Conservation (phyloP, 2,113 vertebrate species). For the Siniperca chuatsi region DNA sequence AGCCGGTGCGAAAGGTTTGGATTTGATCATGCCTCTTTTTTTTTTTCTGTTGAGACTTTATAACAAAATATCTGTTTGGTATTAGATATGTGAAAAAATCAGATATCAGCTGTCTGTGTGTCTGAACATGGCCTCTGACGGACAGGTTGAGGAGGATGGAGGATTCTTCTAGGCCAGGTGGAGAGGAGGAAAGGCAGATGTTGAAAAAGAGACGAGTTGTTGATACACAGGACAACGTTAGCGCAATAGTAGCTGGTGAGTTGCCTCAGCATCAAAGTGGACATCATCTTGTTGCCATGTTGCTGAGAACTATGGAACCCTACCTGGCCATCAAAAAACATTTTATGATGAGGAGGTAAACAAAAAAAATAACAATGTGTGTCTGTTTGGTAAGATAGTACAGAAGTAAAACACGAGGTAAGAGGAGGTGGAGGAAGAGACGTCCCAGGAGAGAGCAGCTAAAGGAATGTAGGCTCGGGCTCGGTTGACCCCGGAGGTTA, state of each 20-base stretch:
- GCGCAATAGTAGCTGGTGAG: neutral
- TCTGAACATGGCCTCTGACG: neutral
- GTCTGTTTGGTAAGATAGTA: constrained; percentile 36
- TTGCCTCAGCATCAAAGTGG: constrained; percentile 5
- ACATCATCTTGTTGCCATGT: constrained; percentile 5
- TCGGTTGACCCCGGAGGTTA: constrained; percentile 56
- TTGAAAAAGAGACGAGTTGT: neutral
- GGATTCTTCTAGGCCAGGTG: neutral
- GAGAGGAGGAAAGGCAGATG: neutral
- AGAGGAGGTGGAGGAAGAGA: constrained; percentile 53
- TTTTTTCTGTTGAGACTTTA: neutral
- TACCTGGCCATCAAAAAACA: neutral
- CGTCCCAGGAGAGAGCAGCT: constrained; percentile 15
- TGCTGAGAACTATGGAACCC: neutral
- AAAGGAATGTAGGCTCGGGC: constrained; percentile 57
- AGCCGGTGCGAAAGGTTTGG: neutral
- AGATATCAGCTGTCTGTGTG: neutral
- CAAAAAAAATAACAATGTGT: constrained; percentile 12
- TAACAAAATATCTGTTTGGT: constrained; percentile 16
- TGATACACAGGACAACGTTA: neutral
- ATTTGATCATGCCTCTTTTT: neutral
- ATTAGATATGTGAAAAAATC: neutral
- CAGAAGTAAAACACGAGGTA: constrained; percentile 29
- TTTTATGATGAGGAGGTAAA: neutral
- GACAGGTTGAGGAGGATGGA: neutral